phyloP scores from a whole-genome alignment of 2,888 invertebrate species.

The Uropetala carovei region DNA sequence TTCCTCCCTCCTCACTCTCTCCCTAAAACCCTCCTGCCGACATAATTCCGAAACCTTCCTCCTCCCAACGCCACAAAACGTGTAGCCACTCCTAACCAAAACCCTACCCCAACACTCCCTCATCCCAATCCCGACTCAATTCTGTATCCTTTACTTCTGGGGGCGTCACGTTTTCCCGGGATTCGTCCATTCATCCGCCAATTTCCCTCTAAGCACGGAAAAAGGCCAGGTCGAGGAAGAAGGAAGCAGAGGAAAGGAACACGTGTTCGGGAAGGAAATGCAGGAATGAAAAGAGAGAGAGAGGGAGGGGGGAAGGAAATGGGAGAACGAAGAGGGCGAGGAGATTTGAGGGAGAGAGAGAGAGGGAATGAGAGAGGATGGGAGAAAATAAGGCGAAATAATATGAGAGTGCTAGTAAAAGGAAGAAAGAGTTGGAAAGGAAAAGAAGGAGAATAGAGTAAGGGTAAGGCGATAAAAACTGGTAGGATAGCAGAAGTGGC shows the following conservation, averaged over 20 bases:
- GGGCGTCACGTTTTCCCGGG: slow-evolving; percentile 20
- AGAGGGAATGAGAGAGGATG: slow-evolving; percentile 51
- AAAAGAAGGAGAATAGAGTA: slow-evolving; percentile 66
- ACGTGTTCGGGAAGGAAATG: slow-evolving; percentile 67
- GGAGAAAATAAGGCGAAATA: slow-evolving; percentile 2
- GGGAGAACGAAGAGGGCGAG: slow-evolving; percentile 67
- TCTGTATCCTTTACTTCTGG: slow-evolving; percentile 36
- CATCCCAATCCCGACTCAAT: slow-evolving; percentile 17
- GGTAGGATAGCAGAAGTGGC: slow-evolving; percentile 49
- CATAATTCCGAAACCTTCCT: slow-evolving; percentile 7
- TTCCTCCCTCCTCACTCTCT: neutral
- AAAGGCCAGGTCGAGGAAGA: neutral
- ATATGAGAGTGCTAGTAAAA: slow-evolving; percentile 59
- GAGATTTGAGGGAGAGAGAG: slow-evolving; percentile 63
- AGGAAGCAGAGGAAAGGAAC: neutral
- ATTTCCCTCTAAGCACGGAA: neutral
- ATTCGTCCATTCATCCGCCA: slow-evolving; percentile 44
- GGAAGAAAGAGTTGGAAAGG: slow-evolving; percentile 59
- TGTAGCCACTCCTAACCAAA: neutral
- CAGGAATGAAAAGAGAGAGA: slow-evolving; percentile 52
- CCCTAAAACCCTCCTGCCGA: neutral
- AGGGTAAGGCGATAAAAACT: slow-evolving; percentile 20
- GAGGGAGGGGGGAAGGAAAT: slow-evolving; percentile 43
- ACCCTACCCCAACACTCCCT: neutral
- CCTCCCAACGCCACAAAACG: neutral